A percentile compares a stretch with the other conserved stretches of the same genome.
Conservation (phyloP, 2,113 vertebrate species). For the Serinus canaria region DNA sequence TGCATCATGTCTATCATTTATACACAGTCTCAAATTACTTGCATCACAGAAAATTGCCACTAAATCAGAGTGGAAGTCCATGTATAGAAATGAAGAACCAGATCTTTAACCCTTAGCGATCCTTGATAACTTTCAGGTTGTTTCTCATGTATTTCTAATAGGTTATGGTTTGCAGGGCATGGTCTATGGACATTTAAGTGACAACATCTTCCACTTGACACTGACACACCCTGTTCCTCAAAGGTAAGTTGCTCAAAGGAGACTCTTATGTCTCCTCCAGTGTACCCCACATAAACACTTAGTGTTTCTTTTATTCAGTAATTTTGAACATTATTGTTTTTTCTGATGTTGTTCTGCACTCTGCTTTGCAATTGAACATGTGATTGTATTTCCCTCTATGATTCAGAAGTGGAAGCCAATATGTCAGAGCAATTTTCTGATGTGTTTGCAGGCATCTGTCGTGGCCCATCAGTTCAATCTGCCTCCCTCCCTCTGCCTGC, state of each 20-base stretch:
- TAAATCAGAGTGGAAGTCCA: neutral
- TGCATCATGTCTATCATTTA: neutral
- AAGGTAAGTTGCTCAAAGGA: neutral
- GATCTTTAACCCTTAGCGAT: neutral
- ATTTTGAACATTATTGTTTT: neutral
- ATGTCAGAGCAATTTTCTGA: neutral
- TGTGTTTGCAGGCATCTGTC: neutral
- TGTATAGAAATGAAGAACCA: neutral
- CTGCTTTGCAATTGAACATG: neutral
- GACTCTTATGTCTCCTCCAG: neutral
- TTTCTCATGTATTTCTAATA: neutral
- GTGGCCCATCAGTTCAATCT: fast-evolving
- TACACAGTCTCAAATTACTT: neutral
- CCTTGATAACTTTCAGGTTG: neutral
- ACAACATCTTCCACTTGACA: neutral
- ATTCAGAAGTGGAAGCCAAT: neutral
- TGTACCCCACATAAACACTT: neutral
- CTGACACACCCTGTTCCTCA: neutral
- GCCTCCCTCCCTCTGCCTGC: neutral
- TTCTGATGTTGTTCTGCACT: neutral
- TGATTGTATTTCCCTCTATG: neutral
- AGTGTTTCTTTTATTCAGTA: neutral
- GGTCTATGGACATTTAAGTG: neutral
- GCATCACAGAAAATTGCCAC: neutral
- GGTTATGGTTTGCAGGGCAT: neutral